These are phyloP conservation scores for Aphelenchoides avenae DNA, from an alignment of 1,140 invertebrate species.

Conservation along the genomic window DNA sequence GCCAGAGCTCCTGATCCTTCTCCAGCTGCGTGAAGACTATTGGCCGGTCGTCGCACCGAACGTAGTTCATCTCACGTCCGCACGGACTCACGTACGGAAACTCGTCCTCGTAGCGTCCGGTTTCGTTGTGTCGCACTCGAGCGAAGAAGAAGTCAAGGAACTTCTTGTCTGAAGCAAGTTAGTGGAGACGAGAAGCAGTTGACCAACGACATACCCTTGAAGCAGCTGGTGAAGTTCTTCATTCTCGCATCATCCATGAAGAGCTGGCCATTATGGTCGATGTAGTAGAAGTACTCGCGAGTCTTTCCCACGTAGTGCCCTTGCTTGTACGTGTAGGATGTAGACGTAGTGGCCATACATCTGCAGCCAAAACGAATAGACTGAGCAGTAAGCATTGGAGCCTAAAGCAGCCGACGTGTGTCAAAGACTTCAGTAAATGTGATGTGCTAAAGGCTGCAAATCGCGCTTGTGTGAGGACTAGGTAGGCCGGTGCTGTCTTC, in stretches of 20 bases:
- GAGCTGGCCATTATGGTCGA: constrained; percentile 93
- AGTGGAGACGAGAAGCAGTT: constrained; percentile 59
- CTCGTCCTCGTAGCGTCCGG: constrained; percentile 66
- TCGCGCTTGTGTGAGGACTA: too few relatives aligned
- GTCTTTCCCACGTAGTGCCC: constrained; percentile 22
- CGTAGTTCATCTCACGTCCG: constrained; percentile 82
- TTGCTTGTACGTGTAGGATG: constrained; percentile 29
- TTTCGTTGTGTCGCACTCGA: constrained; percentile 72
- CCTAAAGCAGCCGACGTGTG: too few relatives aligned
- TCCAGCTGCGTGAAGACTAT: constrained; percentile 82
- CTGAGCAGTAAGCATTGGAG: too few relatives aligned
- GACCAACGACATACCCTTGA: constrained; percentile 70
- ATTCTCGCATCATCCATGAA: constrained; percentile 91
- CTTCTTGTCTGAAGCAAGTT: constrained; percentile 83
- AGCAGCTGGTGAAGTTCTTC: constrained; percentile 97
- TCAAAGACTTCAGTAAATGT: too few relatives aligned
- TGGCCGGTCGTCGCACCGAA: constrained; percentile 87
- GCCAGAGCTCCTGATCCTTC: constrained; percentile 39
- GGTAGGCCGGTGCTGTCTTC: too few relatives aligned
- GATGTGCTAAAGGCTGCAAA: too few relatives aligned
- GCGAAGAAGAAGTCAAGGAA: constrained; percentile 92
- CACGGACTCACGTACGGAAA: constrained; percentile 89
- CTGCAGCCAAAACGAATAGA: too few relatives aligned
- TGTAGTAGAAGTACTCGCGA: constrained; percentile 93
- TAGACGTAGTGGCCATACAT: too few relatives aligned